These are phyloP conservation scores for Phenganax subtilis DNA, from an alignment of 92 coral and sea anemone species.

Conservation along the genomic window DNA sequence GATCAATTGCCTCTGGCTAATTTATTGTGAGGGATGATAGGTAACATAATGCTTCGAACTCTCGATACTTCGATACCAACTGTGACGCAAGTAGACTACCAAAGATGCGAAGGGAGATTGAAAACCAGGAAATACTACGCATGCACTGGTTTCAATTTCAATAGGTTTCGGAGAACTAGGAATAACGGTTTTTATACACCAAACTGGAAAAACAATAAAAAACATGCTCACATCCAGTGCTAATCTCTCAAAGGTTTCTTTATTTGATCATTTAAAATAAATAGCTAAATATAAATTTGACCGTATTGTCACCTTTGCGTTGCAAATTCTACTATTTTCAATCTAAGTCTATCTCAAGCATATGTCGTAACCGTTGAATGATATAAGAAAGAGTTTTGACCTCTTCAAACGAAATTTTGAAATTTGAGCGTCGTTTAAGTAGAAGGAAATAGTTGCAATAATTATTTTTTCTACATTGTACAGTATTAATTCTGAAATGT, in stretches of 20 bases:
- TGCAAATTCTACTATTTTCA: not conserved
- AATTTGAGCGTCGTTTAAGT: too few species aligned
- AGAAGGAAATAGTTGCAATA: too few species aligned
- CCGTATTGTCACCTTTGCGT: not conserved
- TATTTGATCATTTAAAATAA: too few species aligned
- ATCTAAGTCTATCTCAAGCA: not conserved
- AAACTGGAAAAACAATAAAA: too few species aligned
- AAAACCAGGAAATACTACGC: constrained; percentile 9
- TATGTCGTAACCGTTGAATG: not conserved
- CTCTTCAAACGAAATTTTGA: not conserved
- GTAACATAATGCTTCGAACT: not conserved
- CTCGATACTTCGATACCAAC: constrained; percentile 11
- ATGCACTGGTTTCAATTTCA: too few species aligned
- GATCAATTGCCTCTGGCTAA: constrained; percentile 25
- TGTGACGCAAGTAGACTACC: not conserved
- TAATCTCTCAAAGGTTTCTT: too few species aligned
- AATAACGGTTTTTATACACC: too few species aligned
- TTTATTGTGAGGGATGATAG: not conserved
- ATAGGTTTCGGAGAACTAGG: too few species aligned
- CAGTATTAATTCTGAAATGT: too few species aligned
- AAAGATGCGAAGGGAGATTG: not conserved
- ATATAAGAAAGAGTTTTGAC: not conserved
- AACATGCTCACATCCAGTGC: too few species aligned
- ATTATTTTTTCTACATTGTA: too few species aligned
- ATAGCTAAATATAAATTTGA: too few species aligned